These are phyloP conservation scores for Cercocebus atys DNA, from an alignment of 2,113 vertebrate species.

Conservation along the genomic window DNA sequence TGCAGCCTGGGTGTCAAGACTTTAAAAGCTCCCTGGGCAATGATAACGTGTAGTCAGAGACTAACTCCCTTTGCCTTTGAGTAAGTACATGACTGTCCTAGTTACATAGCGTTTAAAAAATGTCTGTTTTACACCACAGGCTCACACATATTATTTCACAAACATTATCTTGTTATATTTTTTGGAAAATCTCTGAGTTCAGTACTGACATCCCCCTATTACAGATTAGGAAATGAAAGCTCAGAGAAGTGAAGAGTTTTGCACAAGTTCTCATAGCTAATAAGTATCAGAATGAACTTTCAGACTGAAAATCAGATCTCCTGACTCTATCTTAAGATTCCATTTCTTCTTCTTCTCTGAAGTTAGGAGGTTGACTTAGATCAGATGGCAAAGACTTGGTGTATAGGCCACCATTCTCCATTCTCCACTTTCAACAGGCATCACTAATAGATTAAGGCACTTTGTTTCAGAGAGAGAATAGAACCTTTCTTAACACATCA, in stretches of 20 bases:
- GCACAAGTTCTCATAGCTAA: background rate
- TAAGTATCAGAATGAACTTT: background rate
- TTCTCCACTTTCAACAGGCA: background rate
- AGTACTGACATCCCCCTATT: background rate
- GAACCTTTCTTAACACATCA: background rate
- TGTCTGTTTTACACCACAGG: background rate
- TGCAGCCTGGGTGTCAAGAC: background rate
- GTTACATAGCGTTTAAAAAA: background rate
- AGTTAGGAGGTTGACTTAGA: background rate
- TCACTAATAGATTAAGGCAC: background rate
- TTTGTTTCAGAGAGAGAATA: background rate
- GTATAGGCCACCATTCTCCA: fast-evolving
- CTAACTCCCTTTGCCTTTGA: background rate
- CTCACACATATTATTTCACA: background rate
- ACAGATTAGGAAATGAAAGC: background rate
- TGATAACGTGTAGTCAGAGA: background rate
- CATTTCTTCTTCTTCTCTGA: background rate
- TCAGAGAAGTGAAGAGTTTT: background rate
- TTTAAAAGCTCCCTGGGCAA: background rate
- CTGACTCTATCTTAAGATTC: background rate
- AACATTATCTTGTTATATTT: background rate
- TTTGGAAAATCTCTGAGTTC: background rate
- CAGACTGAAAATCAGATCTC: background rate
- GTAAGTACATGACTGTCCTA: background rate
- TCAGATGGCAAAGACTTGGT: too few relatives aligned